phyloP scores from a whole-genome alignment of 2,113 vertebrate genomes.

The Mus pahari region DNA sequence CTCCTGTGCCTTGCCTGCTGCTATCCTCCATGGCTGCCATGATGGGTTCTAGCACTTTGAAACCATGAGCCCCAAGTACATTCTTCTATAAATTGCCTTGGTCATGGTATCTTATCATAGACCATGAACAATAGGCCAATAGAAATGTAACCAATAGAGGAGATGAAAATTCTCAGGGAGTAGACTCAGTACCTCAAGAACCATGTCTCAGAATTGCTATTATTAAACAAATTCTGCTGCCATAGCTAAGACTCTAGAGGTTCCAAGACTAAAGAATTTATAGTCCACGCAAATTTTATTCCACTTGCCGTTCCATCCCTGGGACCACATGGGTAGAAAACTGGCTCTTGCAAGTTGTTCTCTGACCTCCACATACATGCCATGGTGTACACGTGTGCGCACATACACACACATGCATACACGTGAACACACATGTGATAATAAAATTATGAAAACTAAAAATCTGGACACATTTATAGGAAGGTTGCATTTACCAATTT shows the following conservation, averaged over 20 bases:
- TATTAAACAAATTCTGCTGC: not conserved
- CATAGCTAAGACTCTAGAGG: not conserved
- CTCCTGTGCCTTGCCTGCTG: not conserved
- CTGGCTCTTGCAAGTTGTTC: not conserved
- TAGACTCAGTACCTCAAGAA: not conserved
- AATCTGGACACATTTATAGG: slow-evolving; percentile 12
- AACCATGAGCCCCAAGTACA: not conserved
- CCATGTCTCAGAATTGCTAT: not conserved
- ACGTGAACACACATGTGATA: not conserved
- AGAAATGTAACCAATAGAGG: not conserved
- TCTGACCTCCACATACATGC: not conserved
- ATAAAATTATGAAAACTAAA: not conserved
- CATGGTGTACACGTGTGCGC: not conserved
- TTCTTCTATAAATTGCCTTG: not conserved
- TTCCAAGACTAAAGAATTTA: not conserved
- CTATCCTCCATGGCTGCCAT: not conserved
- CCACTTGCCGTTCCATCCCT: not conserved
- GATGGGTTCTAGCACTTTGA: not conserved
- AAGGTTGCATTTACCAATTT: not conserved
- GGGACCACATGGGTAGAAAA: not conserved
- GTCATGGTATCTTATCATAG: not conserved
- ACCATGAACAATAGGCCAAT: not conserved
- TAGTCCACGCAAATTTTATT: slow-evolving; percentile 40
- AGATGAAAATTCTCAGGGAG: not conserved
- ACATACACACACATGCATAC: not conserved